Evolutionary conservation across 2,888 invertebrate genomes (phyloP).

Genomic region (Flabesymbios commensalis): DNA sequence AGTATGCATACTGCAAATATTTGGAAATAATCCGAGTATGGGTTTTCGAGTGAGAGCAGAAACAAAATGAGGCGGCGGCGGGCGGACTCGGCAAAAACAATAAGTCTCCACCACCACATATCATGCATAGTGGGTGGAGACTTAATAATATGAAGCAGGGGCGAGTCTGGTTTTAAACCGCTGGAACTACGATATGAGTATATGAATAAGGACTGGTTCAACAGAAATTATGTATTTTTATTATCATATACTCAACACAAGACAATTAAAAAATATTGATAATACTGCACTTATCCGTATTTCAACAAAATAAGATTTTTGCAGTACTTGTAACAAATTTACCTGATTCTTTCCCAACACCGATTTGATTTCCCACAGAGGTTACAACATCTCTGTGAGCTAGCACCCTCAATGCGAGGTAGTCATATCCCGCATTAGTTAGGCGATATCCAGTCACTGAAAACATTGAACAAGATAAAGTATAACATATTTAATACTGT

Average conservation of each 20-base stretch:
- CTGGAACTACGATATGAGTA: too few species aligned
- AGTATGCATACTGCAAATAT: too few species aligned
- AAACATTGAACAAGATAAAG: constrained; percentile 14
- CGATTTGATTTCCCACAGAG: constrained; percentile 97
- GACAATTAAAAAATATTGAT: not conserved
- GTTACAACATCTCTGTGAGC: constrained; percentile 74
- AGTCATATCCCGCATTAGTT: constrained; percentile 96
- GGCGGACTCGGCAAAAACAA: too few species aligned
- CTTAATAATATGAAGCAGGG: too few species aligned
- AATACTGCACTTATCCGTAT: not conserved
- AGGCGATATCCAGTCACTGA: constrained; percentile 93
- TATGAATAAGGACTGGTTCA: too few species aligned
- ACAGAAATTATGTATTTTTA: too few species aligned
- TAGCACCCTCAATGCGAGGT: constrained; percentile 87
- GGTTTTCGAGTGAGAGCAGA: too few species aligned
- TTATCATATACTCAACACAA: not conserved
- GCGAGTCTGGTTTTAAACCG: too few species aligned
- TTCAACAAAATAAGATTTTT: not conserved
- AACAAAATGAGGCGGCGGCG: too few species aligned
- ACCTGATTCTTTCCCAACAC: constrained; percentile 94
- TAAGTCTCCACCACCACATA: too few species aligned
- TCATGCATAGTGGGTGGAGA: too few species aligned
- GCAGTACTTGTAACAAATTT: constrained; percentile 1
- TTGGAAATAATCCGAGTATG: too few species aligned
- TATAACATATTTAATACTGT: not conserved